These are phyloP conservation scores for Mystacides longicornis DNA, from an alignment of 2,888 invertebrate species.

Conservation along the genomic window DNA sequence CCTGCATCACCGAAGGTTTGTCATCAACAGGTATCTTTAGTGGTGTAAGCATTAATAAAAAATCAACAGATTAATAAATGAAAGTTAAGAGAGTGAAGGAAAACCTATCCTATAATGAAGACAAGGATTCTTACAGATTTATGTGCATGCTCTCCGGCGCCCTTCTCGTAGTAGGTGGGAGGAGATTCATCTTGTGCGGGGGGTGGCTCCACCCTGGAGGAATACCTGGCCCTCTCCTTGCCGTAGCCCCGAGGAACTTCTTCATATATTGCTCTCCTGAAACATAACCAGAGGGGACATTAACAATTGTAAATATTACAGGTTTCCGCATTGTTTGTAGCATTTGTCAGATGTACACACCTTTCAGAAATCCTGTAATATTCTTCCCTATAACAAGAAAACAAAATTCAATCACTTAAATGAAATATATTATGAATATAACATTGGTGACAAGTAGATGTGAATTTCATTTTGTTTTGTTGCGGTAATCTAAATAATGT, in stretches of 20 bases:
- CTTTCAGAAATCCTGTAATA: conserved; percentile 16
- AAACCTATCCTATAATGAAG: too few relatives aligned
- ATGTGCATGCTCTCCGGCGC: conserved; percentile 10
- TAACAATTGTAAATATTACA: background rate
- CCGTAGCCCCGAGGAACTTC: conserved; percentile 30
- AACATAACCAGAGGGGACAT: background rate
- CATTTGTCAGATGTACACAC: too few relatives aligned
- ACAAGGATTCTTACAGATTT: conserved; percentile 12
- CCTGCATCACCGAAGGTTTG: too few relatives aligned
- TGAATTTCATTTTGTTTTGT: background rate
- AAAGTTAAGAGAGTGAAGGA: too few relatives aligned
- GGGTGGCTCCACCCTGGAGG: conserved; percentile 28
- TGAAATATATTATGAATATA: too few relatives aligned
- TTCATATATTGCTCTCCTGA: conserved; percentile 20
- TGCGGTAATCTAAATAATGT: too few relatives aligned
- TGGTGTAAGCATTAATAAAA: too few relatives aligned
- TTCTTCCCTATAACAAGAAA: conserved; percentile 17
- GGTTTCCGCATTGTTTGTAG: background rate
- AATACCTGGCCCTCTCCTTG: conserved; percentile 11
- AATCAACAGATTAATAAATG: too few relatives aligned
- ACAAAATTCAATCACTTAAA: background rate
- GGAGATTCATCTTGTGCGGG: conserved; percentile 35
- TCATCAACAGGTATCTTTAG: too few relatives aligned
- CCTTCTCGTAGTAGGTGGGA: conserved; percentile 29
- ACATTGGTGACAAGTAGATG: too few relatives aligned